Evolutionary conservation across 2,797 vertebrate genomes (phyloP).

Genomic region (Coregonus sp.): DNA sequence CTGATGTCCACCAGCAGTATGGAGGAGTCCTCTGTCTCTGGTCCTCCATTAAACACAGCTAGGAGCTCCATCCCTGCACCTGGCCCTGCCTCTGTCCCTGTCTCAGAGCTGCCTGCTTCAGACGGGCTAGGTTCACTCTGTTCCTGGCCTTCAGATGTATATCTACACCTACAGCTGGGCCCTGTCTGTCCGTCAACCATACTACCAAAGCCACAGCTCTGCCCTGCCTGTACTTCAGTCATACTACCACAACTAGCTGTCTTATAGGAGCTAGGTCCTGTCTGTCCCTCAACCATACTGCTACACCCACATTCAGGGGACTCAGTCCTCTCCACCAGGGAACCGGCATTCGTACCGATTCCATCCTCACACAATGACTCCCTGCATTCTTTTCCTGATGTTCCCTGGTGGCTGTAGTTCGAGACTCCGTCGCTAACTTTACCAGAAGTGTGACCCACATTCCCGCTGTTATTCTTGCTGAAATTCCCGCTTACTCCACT

Average conservation of each 20-base stretch:
- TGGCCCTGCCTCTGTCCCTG: not conserved
- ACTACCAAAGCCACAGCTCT: not conserved
- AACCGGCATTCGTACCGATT: not conserved
- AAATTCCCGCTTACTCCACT: not conserved
- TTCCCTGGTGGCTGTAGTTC: not conserved
- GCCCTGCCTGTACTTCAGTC: not conserved
- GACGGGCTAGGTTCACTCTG: not conserved
- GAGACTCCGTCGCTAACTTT: not conserved
- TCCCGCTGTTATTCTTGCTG: no score
- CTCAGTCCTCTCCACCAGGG: not conserved
- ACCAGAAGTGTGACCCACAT: not conserved
- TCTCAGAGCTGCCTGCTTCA: not conserved
- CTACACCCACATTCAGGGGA: not conserved
- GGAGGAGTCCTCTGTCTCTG: conserved; percentile 13
- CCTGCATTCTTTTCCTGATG: not conserved
- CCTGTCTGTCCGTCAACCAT: not conserved
- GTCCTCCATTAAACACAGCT: conserved; percentile 25
- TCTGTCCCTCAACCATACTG: not conserved
- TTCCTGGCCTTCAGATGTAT: not conserved
- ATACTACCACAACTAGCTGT: not conserved
- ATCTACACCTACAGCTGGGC: not conserved
- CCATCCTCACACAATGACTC: not conserved
- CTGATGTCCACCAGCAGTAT: conserved; percentile 5
- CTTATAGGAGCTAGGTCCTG: not conserved
- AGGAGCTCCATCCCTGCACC: conserved; percentile 24